Percentiles rank a stretch among this genome's conserved stretches.
phyloP scores from a whole-genome alignment of 2,113 vertebrate species.

The Isichthys henryi region DNA sequence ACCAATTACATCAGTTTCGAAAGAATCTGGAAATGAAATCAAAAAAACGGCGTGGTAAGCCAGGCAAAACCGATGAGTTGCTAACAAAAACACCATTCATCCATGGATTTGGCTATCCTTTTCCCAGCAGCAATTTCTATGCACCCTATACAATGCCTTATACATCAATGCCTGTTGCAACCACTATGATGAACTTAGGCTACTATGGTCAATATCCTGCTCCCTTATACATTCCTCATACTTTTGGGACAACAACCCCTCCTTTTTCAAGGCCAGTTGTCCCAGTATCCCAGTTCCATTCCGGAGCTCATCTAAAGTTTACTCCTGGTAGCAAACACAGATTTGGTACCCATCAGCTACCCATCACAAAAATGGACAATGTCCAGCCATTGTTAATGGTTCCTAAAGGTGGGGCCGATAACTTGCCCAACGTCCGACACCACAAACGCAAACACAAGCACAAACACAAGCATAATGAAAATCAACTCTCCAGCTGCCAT shows the following conservation, averaged over 20 bases:
- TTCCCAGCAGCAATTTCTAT: slow-evolving; percentile 99
- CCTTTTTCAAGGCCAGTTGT: slow-evolving; percentile 92
- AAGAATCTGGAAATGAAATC: slow-evolving; percentile 92
- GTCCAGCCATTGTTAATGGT: slow-evolving; percentile 67
- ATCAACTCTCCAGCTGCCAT: slow-evolving; percentile 72
- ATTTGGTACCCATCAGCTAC: slow-evolving; percentile 67
- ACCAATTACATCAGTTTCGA: slow-evolving; percentile 88
- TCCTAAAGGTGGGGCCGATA: slow-evolving; percentile 61
- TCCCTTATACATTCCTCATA: slow-evolving; percentile 88
- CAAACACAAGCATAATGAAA: slow-evolving; percentile 97
- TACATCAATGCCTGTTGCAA: slow-evolving; percentile 82
- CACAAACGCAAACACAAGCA: slow-evolving; percentile 98
- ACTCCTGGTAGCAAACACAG: slow-evolving; percentile 80
- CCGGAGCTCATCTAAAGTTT: slow-evolving; percentile 81
- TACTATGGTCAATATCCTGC: slow-evolving; percentile 92
- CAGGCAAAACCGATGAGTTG: slow-evolving; percentile 95
- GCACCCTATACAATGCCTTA: slow-evolving; percentile 99
- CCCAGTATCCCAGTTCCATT: slow-evolving; percentile 88
- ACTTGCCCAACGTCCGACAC: slow-evolving; percentile 74
- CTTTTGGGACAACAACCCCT: slow-evolving; percentile 76
- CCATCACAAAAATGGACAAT: slow-evolving; percentile 66
- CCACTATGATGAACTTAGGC: slow-evolving; percentile 88
- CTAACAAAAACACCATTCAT: slow-evolving; percentile 99
- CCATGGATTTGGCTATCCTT: slow-evolving; percentile 94
- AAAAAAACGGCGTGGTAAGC: slow-evolving; percentile 94